Conservation (phyloP, 2,797 vertebrate species). For the Acanthurus lineatus region DNA sequence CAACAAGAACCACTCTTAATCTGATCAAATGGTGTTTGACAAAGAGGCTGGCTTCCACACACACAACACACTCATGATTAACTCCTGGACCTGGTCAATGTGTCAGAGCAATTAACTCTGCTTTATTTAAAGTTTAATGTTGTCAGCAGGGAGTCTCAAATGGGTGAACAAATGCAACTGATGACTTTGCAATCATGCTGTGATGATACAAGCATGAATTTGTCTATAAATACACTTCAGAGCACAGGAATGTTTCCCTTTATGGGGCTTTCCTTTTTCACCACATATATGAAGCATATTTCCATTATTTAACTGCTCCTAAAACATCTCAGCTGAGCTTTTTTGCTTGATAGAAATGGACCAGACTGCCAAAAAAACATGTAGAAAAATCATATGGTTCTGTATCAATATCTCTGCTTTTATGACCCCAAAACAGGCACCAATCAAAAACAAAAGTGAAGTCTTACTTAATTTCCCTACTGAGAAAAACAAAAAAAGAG, state of each 20-base stretch:
- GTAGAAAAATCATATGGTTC: no score
- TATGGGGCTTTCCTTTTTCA: not conserved
- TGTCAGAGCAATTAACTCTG: constrained; percentile 15
- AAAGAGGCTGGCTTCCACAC: constrained; percentile 19
- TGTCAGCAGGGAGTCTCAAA: not conserved
- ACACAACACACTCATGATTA: constrained; percentile 13
- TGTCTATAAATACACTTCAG: not conserved
- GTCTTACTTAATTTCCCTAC: no score
- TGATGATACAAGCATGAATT: not conserved
- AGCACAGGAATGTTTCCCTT: not conserved
- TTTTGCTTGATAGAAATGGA: no score
- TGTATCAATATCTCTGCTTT: no score
- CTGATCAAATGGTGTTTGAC: constrained; percentile 33
- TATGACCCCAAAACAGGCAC: no score
- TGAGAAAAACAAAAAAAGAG: no score
- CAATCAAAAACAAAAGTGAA: no score
- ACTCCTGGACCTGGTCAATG: not conserved
- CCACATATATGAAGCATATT: not conserved
- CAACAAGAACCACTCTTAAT: constrained; percentile 23
- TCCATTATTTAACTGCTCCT: no score
- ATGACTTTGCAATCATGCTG: constrained; percentile 1
- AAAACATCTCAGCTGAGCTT: no score
- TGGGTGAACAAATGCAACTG: not conserved
- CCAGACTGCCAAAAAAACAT: no score
- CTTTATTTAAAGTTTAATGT: not conserved